Base-by-base conservation (phyloP, 1,140 invertebrate species). In the Drosophila lacertosa region DNA sequence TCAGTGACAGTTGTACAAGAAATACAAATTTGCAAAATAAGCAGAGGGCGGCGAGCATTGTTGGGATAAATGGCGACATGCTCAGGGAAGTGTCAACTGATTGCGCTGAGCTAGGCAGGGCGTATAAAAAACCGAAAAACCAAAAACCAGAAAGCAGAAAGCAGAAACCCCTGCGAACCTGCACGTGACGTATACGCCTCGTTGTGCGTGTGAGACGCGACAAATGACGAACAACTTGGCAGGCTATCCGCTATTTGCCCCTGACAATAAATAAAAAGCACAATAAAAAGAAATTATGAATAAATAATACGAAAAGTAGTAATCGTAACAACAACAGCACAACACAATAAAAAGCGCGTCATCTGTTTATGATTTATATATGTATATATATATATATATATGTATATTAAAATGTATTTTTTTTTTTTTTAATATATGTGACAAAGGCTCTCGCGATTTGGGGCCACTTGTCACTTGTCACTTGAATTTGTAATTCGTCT, bases 11-110 rank as follows among this genome's bases (percentile, higher is more conserved):
- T 86, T 88, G 82, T 86, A 86, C 83, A 86, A 86, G 82, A 86
- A 86, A 86, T 86, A 82, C 74, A 86, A 86, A 86, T 86, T 86
- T 86, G 82, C 82, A 86, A 89, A 82, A 88, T 86, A 86, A 86
- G 82, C 82, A 86, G 60, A 78, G 70, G 74, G 76, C 73, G 53
- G 42, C 62, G 35, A 54, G 68, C 81, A 68, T 64, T 81, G 72
- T 70, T 70, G 77, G 77, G 74, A 86, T 82, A 88, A 88, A 88
- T 88, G 77, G 76, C 82, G 82, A 86, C 81, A 86, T 86, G 82
- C 74, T 88, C 80, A 82, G 79, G 82, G 83, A 86, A 86, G 82
- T 86, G 82, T 86, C 82, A 86, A 86, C 82, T 86, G 82, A 86
- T 86, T 88, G 77, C 82, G 82, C 81, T 86, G 81, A 86, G 81